Percentiles rank a stretch among this genome's conserved stretches.
phyloP scores from a whole-genome alignment of 2,113 vertebrate genomes.

The Saimiri boliviensis region DNA sequence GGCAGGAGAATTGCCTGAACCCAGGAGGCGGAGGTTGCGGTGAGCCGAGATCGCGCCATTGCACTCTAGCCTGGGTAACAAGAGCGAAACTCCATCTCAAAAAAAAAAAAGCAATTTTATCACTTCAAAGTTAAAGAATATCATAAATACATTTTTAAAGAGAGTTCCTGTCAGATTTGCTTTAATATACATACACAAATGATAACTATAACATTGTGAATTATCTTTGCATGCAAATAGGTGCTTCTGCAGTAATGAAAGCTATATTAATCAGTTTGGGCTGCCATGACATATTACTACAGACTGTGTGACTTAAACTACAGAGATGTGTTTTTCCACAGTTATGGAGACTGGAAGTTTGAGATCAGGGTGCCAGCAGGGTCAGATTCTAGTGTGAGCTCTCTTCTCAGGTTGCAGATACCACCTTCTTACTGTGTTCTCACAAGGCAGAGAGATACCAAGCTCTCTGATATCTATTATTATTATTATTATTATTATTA shows the following conservation, averaged over 20 bases:
- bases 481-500: too few relatives aligned
- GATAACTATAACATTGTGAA: conserved; percentile 5
- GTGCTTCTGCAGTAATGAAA: conserved; percentile 11
- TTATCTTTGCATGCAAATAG: conserved; percentile 21
- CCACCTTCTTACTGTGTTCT: neutral
- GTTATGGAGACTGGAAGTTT: neutral
- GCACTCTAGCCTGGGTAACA: too few relatives aligned
- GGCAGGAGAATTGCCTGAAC: too few relatives aligned
- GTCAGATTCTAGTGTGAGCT: neutral
- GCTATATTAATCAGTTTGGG: neutral
- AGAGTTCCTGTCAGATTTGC: neutral
- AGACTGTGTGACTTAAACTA: neutral
- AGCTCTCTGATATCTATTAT: neutral
- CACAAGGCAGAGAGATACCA: neutral
- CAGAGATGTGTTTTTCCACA: neutral
- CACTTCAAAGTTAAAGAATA: conserved; percentile 34
- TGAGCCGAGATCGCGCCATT: too few relatives aligned
- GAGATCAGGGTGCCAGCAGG: fast-evolving
- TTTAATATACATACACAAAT: conserved; percentile 12
- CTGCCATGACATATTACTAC: neutral
- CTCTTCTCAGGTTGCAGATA: neutral
- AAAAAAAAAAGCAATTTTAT: conserved; percentile 35
- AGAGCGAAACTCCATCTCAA: too few relatives aligned
- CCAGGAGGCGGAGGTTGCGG: too few relatives aligned
- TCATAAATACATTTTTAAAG: neutral